A percentile compares a stretch with the other conserved stretches of the same genome.
Evolutionary conservation across 2,113 vertebrate species (phyloP).

Genomic region (Thinocorus orbignyianus): DNA sequence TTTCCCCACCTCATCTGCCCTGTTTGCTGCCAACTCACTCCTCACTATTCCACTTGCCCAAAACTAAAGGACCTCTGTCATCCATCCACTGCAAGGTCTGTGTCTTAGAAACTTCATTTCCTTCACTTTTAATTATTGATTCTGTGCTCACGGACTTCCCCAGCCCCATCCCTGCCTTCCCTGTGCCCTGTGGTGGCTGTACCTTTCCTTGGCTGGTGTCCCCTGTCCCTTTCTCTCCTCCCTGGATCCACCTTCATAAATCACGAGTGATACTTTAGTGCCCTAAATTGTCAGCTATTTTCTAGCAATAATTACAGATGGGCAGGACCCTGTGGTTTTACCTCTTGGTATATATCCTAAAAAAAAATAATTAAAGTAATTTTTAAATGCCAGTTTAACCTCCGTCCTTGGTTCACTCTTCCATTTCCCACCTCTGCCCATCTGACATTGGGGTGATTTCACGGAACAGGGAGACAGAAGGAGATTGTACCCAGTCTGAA

Average conservation of each 20-base stretch:
- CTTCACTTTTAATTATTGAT: background rate
- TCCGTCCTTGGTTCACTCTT: background rate
- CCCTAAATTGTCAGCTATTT: background rate
- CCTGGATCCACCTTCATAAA: background rate
- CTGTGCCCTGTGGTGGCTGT: rapidly evolving
- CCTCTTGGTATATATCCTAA: background rate
- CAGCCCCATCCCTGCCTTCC: background rate
- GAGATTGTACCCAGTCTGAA: background rate
- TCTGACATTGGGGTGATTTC: background rate
- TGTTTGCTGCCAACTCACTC: background rate
- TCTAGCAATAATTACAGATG: background rate
- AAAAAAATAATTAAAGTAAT: background rate
- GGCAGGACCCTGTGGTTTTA: background rate
- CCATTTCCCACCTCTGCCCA: background rate
- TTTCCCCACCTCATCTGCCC: background rate
- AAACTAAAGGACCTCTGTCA: background rate
- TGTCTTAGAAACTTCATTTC: background rate
- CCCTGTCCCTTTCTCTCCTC: background rate
- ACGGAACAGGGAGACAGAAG: background rate
- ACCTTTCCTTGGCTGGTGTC: background rate
- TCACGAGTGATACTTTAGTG: background rate
- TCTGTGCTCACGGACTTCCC: background rate
- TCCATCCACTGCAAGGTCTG: background rate
- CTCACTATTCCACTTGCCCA: background rate
- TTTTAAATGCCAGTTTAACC: background rate